A percentile compares a stretch with the other conserved stretches of the same genome.
Conservation (phyloP, 2,797 vertebrate genomes). For the Emys orbicularis region DNA sequence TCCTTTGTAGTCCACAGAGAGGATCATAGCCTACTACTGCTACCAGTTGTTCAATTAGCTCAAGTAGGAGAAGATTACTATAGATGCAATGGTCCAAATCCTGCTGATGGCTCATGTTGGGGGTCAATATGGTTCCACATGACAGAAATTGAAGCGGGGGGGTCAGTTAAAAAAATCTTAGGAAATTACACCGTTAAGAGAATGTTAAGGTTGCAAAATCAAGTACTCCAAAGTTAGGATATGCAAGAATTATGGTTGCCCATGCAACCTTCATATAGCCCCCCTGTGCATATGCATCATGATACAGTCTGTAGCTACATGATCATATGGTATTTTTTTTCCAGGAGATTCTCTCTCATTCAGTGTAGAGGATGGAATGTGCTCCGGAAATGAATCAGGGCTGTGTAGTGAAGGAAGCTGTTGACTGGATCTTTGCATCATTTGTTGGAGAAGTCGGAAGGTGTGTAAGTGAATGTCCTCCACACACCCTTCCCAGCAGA, state of each 20-base stretch:
- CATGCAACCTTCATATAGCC: not conserved
- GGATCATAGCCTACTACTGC: not conserved
- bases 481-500: not conserved
- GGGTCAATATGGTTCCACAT: not conserved
- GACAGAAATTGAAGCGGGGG: not conserved
- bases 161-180: not conserved
- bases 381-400: not conserved
- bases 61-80: not conserved
- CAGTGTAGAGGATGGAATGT: not conserved
- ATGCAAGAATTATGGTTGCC: not conserved
- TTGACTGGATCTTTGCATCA: not conserved
- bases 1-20: not conserved
- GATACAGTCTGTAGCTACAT: not conserved
- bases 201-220: not conserved
- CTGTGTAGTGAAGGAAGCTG: not conserved
- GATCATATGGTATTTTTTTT: not conserved
- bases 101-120: not conserved
- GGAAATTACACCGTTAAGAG: not conserved
- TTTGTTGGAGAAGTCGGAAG: not conserved
- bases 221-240: not conserved
- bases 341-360: not conserved
- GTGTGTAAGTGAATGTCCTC: constrained; percentile 49
- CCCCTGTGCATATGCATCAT: not conserved
- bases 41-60: not conserved
- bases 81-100: not conserved